These are phyloP conservation scores for Lipophrys pholis DNA, from an alignment of 2,113 vertebrate species.

Conservation along the genomic window DNA sequence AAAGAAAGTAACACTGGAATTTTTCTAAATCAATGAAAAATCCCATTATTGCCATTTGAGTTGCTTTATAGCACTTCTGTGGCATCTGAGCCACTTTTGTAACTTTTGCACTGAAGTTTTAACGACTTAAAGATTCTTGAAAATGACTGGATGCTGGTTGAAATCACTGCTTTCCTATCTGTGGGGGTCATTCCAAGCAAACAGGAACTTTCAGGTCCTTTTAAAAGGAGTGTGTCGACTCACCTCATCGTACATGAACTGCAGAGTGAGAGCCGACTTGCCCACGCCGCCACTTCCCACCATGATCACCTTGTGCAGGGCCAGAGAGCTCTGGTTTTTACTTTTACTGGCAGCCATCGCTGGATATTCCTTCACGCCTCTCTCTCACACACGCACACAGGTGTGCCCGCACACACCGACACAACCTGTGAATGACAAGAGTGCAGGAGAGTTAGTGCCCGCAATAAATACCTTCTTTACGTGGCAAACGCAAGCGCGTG, in stretches of 20 bases:
- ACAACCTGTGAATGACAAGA: slow-evolving; percentile 59
- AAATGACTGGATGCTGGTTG: too few species aligned
- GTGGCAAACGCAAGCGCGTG: neutral
- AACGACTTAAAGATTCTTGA: neutral
- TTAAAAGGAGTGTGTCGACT: slow-evolving; percentile 12
- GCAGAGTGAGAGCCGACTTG: slow-evolving; percentile 80
- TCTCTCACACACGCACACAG: slow-evolving; percentile 35
- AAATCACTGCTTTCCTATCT: too few species aligned
- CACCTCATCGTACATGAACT: slow-evolving; percentile 83
- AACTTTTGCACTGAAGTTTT: neutral
- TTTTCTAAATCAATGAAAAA: neutral
- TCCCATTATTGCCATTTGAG: neutral
- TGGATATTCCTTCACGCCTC: slow-evolving; percentile 46
- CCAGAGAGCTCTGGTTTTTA: slow-evolving; percentile 82
- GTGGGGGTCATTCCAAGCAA: too few species aligned
- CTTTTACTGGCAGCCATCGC: slow-evolving; percentile 75
- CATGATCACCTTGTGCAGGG: slow-evolving; percentile 82
- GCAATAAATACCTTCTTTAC: slow-evolving; percentile 21
- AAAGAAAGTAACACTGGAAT: neutral
- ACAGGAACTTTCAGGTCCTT: too few species aligned
- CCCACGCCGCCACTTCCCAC: slow-evolving; percentile 81
- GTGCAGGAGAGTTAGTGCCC: slow-evolving; percentile 13
- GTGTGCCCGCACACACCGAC: slow-evolving; percentile 23
- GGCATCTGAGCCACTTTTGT: neutral
- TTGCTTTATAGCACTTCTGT: neutral